A percentile compares a stretch with the other conserved stretches of the same genome.
Conservation (phyloP, 2,888 invertebrate genomes). For the Apoderus coryli region DNA sequence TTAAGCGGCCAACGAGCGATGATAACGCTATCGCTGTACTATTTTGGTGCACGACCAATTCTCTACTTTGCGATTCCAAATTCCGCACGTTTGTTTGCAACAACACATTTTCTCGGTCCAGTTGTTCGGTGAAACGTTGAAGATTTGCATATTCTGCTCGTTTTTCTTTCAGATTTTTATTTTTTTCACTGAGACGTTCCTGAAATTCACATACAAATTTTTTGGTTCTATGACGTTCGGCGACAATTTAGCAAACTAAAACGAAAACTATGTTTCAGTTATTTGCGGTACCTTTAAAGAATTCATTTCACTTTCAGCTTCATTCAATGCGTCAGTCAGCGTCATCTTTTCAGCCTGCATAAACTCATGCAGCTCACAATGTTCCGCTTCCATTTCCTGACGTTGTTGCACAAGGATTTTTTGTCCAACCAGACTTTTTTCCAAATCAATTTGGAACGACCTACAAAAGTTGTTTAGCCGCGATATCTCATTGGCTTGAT, state of each 20-base stretch:
- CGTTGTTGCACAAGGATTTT: conserved; percentile 57
- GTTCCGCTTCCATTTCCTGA: conserved; percentile 64
- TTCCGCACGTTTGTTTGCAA: conserved; percentile 49
- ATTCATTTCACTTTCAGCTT: conserved; percentile 52
- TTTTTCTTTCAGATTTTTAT: conserved; percentile 43
- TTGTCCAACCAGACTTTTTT: conserved; percentile 51
- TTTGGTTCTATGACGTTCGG: too few relatives aligned
- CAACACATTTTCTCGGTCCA: conserved; percentile 48
- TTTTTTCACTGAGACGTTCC: conserved; percentile 32
- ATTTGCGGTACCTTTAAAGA: too few relatives aligned
- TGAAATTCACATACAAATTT: conserved; percentile 1
- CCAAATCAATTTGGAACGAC: conserved; percentile 53
- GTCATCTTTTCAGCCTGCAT: conserved; percentile 73
- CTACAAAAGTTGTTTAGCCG: conserved; percentile 54
- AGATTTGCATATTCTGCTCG: conserved; percentile 53
- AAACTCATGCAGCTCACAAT: conserved; percentile 75
- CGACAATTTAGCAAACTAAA: too few relatives aligned
- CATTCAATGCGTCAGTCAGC: conserved; percentile 62
- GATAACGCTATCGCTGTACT: conserved; percentile 53
- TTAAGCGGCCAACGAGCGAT: conserved; percentile 52
- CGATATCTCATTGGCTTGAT: conserved; percentile 63
- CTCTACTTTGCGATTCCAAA: conserved; percentile 46
- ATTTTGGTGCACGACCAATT: conserved; percentile 51
- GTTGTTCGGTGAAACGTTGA: background rate
- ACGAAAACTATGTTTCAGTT: too few relatives aligned